Evolutionary conservation across 2,113 vertebrate species (phyloP).

Genomic region (Raphicerus campestris): DNA sequence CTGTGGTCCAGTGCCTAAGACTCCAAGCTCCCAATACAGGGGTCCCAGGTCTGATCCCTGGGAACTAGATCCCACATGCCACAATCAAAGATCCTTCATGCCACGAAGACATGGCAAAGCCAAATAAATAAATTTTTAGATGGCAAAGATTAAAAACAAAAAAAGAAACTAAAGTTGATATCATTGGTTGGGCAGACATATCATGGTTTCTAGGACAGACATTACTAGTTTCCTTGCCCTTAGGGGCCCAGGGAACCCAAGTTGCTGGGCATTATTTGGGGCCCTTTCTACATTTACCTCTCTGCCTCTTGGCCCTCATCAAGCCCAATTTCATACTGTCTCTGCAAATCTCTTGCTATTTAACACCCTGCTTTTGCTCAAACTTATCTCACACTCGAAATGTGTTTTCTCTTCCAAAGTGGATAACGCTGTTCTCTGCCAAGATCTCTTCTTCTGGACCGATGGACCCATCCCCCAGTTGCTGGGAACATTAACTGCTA

Average conservation of each 20-base stretch:
- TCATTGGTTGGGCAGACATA: not conserved
- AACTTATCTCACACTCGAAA: constrained; percentile 36
- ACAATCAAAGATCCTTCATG: not conserved
- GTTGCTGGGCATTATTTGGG: not conserved
- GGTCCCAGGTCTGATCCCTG: not conserved
- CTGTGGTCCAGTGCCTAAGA: not conserved
- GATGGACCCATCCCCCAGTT: not conserved
- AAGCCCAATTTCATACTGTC: not conserved
- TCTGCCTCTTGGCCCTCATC: not conserved
- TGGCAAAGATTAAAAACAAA: not conserved
- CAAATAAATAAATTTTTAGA: not conserved
- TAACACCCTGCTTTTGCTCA: constrained; percentile 37
- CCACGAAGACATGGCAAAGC: not conserved
- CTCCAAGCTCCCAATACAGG: not conserved
- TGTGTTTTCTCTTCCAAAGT: constrained; percentile 34
- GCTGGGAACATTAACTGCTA: constrained; percentile 36
- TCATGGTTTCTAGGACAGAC: not conserved
- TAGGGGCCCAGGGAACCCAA: not conserved
- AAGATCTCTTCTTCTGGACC: not conserved
- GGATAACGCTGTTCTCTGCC: constrained; percentile 11
- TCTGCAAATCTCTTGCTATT: constrained; percentile 10
- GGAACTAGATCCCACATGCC: not conserved
- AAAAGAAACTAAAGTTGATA: not conserved
- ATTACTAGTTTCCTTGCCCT: not conserved
- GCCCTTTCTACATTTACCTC: not conserved